Evolutionary conservation across 2,888 invertebrate genomes (phyloP), one percentile per base, ranked within the genome.

Genomic region (Meiosimyza platycephala): DNA sequence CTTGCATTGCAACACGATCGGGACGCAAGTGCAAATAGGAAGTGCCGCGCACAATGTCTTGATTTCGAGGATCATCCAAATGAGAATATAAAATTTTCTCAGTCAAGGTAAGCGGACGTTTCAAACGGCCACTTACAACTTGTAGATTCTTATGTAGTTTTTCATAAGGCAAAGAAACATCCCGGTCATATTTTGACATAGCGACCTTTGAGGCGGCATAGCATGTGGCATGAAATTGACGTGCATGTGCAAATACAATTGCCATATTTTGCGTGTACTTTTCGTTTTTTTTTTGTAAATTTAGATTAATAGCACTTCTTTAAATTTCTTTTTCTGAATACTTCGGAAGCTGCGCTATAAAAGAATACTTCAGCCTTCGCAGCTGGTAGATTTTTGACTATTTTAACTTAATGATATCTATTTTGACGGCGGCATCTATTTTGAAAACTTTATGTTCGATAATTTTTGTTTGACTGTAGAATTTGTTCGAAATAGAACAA

Each of bases 1-100:
- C 99, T 88, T 99, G 99, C 99, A 99, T 99, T 76, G 98, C 99
- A 75, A 99, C 99, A 76, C 99, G 92, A 89, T 99, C 99, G 1
- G 99, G 99, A 52, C 99, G 91, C 72, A 99, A 90, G 73, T 96
- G 92, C 71, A 99, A 90, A 87, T 99, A 99, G 76, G 96, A 96
- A 52, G 90, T 92, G 59, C 99, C 99, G 76, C 99, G 91, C 80
- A 91, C 91, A 75, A 99, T 93, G 3, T 98, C 98, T 92, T 98
- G 97, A 73, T 90, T 92, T 75, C 92, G 88, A 7, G 99, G 97
- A 81, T 98, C 94, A 89, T 99, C 99, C 83, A 99, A 89, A 89
- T 99, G 99, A 2, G 98, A 97, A 87, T 99, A 99, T 15, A 99
- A 89, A 75, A 99, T 94, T 88, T 99, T 99, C 87, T 99, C 99